A percentile compares a stretch with the other conserved stretches of the same genome.
These are phyloP conservation scores for Aradophagus sp. DNA, from an alignment of 1,140 invertebrate genomes.

Conservation along the genomic window DNA sequence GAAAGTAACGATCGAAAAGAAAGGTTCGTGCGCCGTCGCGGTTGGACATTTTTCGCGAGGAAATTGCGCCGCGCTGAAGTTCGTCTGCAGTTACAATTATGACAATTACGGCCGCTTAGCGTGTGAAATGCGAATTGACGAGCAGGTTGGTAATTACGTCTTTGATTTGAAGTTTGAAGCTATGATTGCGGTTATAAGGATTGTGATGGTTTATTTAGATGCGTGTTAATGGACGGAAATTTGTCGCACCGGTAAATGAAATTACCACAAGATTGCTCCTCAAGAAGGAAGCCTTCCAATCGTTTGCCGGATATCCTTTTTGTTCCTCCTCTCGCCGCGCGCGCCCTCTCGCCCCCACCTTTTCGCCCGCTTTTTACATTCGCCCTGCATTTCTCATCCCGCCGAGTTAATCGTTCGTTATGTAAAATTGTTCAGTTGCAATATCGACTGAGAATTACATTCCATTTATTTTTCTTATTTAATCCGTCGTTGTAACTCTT, in stretches of 20 bases:
- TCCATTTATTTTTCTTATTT: too few relatives aligned
- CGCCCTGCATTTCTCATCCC: conserved; percentile 19
- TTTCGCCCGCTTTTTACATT: conserved; percentile 47
- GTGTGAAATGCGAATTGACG: conserved; percentile 25
- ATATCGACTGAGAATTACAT: too few relatives aligned
- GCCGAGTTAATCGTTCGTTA: too few relatives aligned
- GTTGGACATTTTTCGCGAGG: conserved; percentile 8
- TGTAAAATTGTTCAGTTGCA: too few relatives aligned
- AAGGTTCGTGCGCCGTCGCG: too few relatives aligned
- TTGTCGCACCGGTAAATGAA: conserved; percentile 71
- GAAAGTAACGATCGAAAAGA: neutral
- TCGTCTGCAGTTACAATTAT: conserved; percentile 25
- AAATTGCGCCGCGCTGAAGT: conserved; percentile 14
- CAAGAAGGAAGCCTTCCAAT: conserved; percentile 74
- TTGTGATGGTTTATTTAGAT: conserved; percentile 63
- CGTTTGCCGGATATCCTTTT: conserved; percentile 67
- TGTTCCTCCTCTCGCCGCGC: conserved; percentile 37
- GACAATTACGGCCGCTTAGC: conserved; percentile 26
- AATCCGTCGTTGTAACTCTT: too few relatives aligned
- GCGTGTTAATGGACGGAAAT: conserved; percentile 66
- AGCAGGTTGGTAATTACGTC: conserved; percentile 42
- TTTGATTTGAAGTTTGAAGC: conserved; percentile 48
- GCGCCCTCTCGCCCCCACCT: conserved; percentile 35
- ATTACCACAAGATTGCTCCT: conserved; percentile 75
- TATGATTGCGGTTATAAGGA: conserved; percentile 56